These are phyloP conservation scores for Caenorhabditis japonica DNA, from an alignment of 2,888 invertebrate species.

Conservation along the genomic window DNA sequence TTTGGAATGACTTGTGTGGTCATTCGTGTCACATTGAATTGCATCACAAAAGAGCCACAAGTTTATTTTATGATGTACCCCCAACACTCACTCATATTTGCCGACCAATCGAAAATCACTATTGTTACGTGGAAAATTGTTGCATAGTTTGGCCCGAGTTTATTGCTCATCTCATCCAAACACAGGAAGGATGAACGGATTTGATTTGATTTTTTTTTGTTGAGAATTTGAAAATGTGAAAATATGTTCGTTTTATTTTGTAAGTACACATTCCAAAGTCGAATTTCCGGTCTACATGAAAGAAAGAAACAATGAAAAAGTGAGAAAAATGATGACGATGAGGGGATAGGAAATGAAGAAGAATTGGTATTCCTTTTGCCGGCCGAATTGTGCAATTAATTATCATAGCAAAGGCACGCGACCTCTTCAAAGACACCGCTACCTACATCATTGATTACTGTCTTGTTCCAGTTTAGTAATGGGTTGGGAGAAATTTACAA, in stretches of 20 bases:
- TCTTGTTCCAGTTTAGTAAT: constrained; percentile 47
- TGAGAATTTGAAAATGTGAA: too few species aligned
- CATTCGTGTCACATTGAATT: too few species aligned
- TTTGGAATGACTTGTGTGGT: constrained; percentile 25
- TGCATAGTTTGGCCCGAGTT: constrained; percentile 15
- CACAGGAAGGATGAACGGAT: constrained; percentile 26
- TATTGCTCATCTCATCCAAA: constrained; percentile 16
- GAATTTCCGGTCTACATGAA: constrained; percentile 5
- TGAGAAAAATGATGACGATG: neutral
- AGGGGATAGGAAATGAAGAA: constrained; percentile 14
- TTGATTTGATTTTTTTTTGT: too few species aligned
- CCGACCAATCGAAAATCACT: constrained; percentile 49
- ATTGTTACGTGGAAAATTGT: constrained; percentile 45
- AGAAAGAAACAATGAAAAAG: too few species aligned
- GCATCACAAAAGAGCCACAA: constrained; percentile 50
- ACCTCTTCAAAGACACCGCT: constrained; percentile 51
- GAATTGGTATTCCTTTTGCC: constrained; percentile 18
- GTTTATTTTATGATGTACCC: constrained; percentile 55
- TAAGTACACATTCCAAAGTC: neutral
- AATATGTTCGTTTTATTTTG: too few species aligned
- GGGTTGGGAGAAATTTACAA: neutral
- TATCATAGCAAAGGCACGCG: constrained; percentile 52
- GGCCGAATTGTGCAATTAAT: constrained; percentile 48
- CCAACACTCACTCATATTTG: constrained; percentile 41
- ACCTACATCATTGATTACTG: constrained; percentile 57